A percentile compares a stretch with the other conserved stretches of the same genome.
These are phyloP conservation scores for Synanceia verrucosa DNA, from an alignment of 2,797 vertebrate species.

Conservation along the genomic window DNA sequence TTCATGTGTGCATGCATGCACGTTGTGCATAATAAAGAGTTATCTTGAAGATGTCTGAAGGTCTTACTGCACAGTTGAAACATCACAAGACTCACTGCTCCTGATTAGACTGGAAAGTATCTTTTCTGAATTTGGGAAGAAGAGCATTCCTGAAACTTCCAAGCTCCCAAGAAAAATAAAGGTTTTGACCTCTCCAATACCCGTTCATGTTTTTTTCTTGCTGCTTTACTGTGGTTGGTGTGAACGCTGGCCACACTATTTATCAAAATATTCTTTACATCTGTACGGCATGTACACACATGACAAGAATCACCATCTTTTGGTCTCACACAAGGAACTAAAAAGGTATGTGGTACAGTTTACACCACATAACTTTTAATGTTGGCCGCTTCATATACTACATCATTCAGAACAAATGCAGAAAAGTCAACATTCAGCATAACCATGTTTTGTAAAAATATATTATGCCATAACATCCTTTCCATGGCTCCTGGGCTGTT, in stretches of 20 bases:
- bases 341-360: too few relatives aligned
- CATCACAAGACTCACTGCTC: constrained; percentile 6
- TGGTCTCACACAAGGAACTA: too few relatives aligned
- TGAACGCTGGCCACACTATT: not conserved
- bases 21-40: too few relatives aligned
- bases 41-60: constrained; percentile 36
- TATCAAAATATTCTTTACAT: not conserved
- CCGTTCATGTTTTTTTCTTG: not conserved
- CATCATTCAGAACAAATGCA: too few relatives aligned
- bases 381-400: too few relatives aligned
- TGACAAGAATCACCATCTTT: not conserved
- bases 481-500: not conserved
- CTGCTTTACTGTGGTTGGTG: not conserved
- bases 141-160: not conserved
- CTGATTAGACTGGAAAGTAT: constrained; percentile 23
- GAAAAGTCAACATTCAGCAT: not conserved
- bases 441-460: too few relatives aligned
- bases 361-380: too few relatives aligned
- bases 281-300: not conserved
- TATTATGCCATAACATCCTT: too few relatives aligned
- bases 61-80: constrained; percentile 34
- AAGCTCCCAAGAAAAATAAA: not conserved
- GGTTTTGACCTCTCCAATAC: not conserved
- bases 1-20: too few relatives aligned
- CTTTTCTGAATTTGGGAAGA: not conserved